Evolutionary conservation across 2,888 invertebrate species (phyloP).

Genomic region (Drosophila macrothrix): DNA sequence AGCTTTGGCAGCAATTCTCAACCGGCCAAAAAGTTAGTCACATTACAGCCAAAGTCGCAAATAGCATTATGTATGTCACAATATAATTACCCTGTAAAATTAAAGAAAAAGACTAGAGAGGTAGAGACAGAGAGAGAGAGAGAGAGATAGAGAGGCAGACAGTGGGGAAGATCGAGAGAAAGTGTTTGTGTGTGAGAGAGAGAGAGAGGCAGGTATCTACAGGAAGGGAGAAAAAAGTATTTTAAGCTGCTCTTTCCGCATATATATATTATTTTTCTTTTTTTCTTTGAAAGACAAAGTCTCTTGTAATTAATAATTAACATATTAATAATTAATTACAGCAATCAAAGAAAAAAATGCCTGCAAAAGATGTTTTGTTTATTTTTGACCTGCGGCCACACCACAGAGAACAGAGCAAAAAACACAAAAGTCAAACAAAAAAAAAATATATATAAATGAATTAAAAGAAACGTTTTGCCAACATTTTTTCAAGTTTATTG

Average conservation of each 20-base stretch:
- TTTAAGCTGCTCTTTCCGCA: not conserved
- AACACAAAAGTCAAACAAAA: not conserved
- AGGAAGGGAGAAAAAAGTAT: not conserved
- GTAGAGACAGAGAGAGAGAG: not conserved
- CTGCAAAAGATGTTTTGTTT: conserved; percentile 21
- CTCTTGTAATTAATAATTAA: not conserved
- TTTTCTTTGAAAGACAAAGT: not conserved
- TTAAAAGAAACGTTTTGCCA: conserved; percentile 15
- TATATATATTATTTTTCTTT: not conserved
- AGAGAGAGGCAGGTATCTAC: not conserved
- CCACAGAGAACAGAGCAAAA: conserved; percentile 1
- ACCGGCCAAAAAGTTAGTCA: conserved; percentile 34
- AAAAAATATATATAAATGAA: not conserved
- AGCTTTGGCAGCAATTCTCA: conserved; percentile 36
- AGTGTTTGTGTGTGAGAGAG: not conserved
- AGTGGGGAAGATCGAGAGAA: not conserved
- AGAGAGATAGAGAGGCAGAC: accelerated
- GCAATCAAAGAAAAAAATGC: not conserved
- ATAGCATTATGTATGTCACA: not conserved
- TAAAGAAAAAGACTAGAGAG: not conserved
- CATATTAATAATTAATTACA: conserved; percentile 1
- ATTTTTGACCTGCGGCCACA: conserved; percentile 25
- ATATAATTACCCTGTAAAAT: conserved; percentile 31
- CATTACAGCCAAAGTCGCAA: conserved; percentile 2
- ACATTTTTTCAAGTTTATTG: conserved; percentile 33